A percentile compares a stretch with the other conserved stretches of the same genome.
phyloP scores from a whole-genome alignment of 2,888 invertebrate species.

The Temnothorax unifasciatus region DNA sequence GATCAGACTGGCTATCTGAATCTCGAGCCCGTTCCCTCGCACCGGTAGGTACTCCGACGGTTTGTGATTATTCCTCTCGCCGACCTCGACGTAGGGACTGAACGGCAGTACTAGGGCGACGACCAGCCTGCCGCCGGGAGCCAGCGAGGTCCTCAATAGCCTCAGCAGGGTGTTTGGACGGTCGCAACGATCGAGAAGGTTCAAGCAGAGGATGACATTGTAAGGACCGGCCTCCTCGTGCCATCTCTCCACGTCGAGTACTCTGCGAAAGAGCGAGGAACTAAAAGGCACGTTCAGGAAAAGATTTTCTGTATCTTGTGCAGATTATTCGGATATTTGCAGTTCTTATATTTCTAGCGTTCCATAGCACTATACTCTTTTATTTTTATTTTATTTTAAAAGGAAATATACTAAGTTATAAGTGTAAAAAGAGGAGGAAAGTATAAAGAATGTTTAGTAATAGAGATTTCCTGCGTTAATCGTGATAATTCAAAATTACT shows the following conservation, averaged over 20 bases:
- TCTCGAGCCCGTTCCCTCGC: slow-evolving; percentile 90
- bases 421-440: background rate
- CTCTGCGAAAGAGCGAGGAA: slow-evolving; percentile 85
- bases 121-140: slow-evolving; percentile 91
- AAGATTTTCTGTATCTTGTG: background rate
- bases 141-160: slow-evolving; percentile 91
- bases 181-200: slow-evolving; percentile 97
- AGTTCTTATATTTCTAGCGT: background rate
- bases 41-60: slow-evolving; percentile 91
- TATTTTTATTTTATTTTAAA: background rate
- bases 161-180: slow-evolving; percentile 93
- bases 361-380: background rate
- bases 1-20: slow-evolving; percentile 92
- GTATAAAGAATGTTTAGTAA: background rate
- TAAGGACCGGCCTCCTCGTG: slow-evolving; percentile 87
- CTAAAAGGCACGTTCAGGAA: background rate
- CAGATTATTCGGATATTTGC: background rate
- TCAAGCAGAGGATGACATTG: slow-evolving; percentile 95
- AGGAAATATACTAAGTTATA: background rate
- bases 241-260: slow-evolving; percentile 92
- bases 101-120: slow-evolving; percentile 98
- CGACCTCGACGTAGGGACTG: slow-evolving; percentile 96
- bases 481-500: background rate
- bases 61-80: slow-evolving; percentile 91
- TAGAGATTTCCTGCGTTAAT: background rate